Conservation (phyloP, 2,113 vertebrate species). For the Mormyrus lacerda region DNA sequence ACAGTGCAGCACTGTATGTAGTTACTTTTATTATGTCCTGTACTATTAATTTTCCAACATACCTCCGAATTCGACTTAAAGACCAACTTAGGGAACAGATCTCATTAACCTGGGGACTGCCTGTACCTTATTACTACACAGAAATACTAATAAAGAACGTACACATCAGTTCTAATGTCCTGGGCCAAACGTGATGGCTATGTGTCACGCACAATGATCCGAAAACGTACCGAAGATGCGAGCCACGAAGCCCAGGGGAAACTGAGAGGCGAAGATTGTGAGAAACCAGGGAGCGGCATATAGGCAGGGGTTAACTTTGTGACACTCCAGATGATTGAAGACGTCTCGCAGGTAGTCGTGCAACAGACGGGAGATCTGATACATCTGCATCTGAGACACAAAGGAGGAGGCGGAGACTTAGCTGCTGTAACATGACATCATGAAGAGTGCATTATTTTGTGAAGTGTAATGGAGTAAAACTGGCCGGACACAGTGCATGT, state of each 20-base stretch:
- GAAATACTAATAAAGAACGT: not conserved
- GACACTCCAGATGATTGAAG: constrained; percentile 88
- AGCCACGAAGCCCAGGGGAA: constrained; percentile 42
- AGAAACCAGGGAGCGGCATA: constrained; percentile 98
- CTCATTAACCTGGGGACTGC: not conserved
- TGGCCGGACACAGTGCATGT: not conserved
- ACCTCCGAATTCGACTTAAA: not conserved
- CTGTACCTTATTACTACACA: not conserved
- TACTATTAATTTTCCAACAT: not conserved
- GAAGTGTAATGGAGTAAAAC: not conserved
- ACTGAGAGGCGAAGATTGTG: constrained; percentile 91
- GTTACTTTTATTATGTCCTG: not conserved
- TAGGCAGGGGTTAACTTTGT: constrained; percentile 92
- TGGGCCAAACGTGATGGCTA: not conserved
- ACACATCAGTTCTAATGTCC: not conserved
- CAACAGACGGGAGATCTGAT: constrained; percentile 93
- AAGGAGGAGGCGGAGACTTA: not conserved
- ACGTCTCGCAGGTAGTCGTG: constrained; percentile 91
- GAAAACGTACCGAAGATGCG: constrained; percentile 83
- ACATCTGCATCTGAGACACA: constrained; percentile 73
- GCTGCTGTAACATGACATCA: not conserved
- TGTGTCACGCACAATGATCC: not conserved
- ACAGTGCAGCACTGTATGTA: not conserved
- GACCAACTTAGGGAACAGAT: not conserved
- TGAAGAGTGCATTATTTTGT: not conserved